Conservation (phyloP, 1,140 invertebrate species). For the Phocides pigmalion region DNA sequence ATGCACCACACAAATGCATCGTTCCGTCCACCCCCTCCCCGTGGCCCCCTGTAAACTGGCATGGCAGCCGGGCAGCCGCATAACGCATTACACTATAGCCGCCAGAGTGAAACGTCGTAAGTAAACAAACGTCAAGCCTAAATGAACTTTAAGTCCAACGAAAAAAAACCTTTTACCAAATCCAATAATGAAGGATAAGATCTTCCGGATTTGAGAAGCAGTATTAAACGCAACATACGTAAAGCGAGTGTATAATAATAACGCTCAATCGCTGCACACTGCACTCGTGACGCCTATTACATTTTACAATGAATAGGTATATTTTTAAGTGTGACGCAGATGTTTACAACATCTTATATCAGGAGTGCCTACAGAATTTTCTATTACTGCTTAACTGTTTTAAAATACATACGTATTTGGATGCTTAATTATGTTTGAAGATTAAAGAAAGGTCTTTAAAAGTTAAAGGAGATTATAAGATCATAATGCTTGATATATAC, state of each 20-base stretch:
- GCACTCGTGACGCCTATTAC: conserved; percentile 16
- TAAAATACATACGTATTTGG: background rate
- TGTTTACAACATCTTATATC: conserved; percentile 16
- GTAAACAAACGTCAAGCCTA: background rate
- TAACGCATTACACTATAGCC: no score
- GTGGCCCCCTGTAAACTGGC: background rate
- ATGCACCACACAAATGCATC: conserved; percentile 16
- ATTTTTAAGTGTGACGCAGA: conserved; percentile 26
- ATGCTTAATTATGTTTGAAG: no score
- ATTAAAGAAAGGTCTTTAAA: no score
- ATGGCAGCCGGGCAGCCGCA: conserved; percentile 11
- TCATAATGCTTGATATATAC: no score
- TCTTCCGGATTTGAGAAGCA: background rate
- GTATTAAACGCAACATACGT: conserved; percentile 9
- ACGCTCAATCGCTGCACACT: conserved; percentile 8
- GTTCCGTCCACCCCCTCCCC: conserved; percentile 5
- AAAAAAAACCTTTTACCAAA: background rate
- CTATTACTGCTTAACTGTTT: conserved; percentile 1
- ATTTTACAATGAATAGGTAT: conserved; percentile 31
- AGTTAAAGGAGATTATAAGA: no score
- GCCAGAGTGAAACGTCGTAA: background rate
- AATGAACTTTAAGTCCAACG: background rate
- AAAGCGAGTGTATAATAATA: conserved; percentile 1
- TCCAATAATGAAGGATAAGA: background rate
- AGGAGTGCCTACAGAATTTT: background rate